Conservation (phyloP, 1,140 invertebrate species). For the Brevipalpus yothersi region DNA sequence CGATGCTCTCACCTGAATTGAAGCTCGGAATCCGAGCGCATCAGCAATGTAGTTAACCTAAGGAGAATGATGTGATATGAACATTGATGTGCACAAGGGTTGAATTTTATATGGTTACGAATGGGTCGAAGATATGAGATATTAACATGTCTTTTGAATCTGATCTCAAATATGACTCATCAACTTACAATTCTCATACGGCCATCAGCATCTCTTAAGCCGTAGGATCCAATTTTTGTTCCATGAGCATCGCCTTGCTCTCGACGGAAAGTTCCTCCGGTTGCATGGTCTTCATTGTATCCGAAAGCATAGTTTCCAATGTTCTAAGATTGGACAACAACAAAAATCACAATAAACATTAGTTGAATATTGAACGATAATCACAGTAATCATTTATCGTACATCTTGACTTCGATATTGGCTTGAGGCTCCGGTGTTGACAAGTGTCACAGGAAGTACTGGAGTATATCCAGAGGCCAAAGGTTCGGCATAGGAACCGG, state of each 20-base stretch:
- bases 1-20: conserved; percentile 11
- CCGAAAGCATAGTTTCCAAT: conserved; percentile 16
- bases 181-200: conserved; percentile 11
- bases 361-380: too few relatives aligned
- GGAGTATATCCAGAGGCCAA: neutral
- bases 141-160: too few relatives aligned
- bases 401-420: conserved; percentile 14
- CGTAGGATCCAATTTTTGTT: conserved; percentile 14
- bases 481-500: neutral
- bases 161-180: too few relatives aligned
- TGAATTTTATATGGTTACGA: too few relatives aligned
- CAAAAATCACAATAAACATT: neutral
- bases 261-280: conserved; percentile 15
- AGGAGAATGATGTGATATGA: neutral
- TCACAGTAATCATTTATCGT: conserved; percentile 1
- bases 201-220: conserved; percentile 15
- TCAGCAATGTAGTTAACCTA: conserved; percentile 16
- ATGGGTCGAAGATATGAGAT: too few relatives aligned
- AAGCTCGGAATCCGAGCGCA: conserved; percentile 15
- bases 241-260: conserved; percentile 13
- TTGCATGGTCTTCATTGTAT: conserved; percentile 15
- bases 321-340: conserved; percentile 2
- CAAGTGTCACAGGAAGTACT: neutral
- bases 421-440: conserved; percentile 10
- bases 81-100: neutral